A percentile compares a stretch with the other conserved stretches of the same genome.
phyloP scores from a whole-genome alignment of 2,797 vertebrate species.

The Sebastes steindachneri region DNA sequence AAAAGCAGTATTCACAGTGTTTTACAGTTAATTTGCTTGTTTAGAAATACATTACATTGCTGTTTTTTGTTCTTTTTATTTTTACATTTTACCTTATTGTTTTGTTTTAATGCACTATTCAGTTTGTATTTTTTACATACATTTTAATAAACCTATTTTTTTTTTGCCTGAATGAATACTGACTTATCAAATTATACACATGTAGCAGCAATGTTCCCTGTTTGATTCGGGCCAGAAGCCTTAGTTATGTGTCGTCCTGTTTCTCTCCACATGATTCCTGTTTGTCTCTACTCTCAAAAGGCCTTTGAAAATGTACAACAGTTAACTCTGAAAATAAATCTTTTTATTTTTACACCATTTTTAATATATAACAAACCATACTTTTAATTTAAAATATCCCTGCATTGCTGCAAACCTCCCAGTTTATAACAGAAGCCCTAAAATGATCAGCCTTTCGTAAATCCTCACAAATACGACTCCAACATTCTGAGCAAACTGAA shows the following conservation, averaged over 20 bases:
- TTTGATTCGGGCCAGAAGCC: neutral
- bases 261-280: neutral
- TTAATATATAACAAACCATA: neutral
- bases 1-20: no score
- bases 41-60: no score
- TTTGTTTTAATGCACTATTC: no score
- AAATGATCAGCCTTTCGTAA: neutral
- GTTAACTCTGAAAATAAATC: neutral
- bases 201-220: neutral
- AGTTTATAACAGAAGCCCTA: neutral
- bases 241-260: neutral
- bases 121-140: no score
- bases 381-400: neutral
- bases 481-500: neutral
- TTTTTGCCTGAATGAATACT: no score
- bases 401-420: neutral
- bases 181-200: no score
- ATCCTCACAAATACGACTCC: neutral
- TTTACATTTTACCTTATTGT: no score
- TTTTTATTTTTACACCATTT: neutral
- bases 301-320: neutral
- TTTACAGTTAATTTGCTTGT: no score
- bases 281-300: neutral
- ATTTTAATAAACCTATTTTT: no score
- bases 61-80: no score